Evolutionary conservation across 1,140 invertebrate genomes (phyloP), one percentile per base, ranked within the genome.

Genomic region (Micrasema longulum): DNA sequence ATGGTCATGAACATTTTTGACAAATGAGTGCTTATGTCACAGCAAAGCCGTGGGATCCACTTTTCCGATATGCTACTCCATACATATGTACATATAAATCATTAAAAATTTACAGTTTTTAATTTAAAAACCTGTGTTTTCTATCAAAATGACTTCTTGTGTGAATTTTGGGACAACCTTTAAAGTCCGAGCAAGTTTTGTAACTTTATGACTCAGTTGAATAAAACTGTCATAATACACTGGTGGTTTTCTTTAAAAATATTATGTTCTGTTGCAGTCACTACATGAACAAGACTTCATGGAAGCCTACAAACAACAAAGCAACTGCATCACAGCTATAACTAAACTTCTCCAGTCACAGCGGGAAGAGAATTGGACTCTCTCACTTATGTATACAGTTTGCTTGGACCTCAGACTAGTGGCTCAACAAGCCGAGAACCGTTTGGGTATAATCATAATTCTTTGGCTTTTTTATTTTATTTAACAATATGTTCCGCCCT

Each of bases 341-440:
- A 91, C 92, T 0, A 96, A 93, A 80, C 88, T 96, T 31, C 85
- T 99, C 57, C 94, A 96, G 82, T 83, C 88, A 12, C 91, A 95
- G 75, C 97, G 97, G 78, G 97, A 98, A 79, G 96, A 98, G 77
- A 99, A 99, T 82, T 99, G 97, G 97, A 91, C 91, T 78, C 80
- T 99, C 3, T 94, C 95, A 0, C 87, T 98, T 4, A 93, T 99
- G 92, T 94, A 95, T 79, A 88, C 89, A 1, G 88, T 97, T 16
- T 96, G 95, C 78, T 85, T 96, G 26, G 97, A 99, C 83, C 84
- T 99, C 1, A 83, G 97, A 74, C 84, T 94, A 52, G 85, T 98
- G 74, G 95, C 95, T 4, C 87, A 92, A 36, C 89, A 91, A 81
- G 93, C 92, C 38, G 95, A 97, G 80, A 88, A 77, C 43, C 73